Conservation (phyloP, 2,113 vertebrate species). For the Oncorhynchus kisutch region DNA sequence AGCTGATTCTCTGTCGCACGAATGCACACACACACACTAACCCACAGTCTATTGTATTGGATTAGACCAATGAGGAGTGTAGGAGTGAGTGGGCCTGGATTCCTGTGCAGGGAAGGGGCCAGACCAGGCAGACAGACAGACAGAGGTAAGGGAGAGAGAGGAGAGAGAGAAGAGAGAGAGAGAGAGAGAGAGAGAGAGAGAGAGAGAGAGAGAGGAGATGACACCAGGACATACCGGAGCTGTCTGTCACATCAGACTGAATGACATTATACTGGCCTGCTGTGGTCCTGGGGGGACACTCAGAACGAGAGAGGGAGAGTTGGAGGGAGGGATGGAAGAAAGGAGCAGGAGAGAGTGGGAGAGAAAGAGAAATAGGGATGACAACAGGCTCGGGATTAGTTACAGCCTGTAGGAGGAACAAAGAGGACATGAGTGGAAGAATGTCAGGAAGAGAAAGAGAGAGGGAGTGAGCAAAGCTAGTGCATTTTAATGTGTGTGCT, state of each 20-base stretch:
- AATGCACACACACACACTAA: neutral
- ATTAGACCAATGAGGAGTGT: neutral
- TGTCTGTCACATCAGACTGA: constrained; percentile 41
- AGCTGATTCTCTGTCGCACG: neutral
- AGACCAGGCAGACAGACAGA: neutral
- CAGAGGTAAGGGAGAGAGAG: too few species aligned
- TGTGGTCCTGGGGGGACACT: constrained; percentile 53
- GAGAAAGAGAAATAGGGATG: constrained; percentile 27
- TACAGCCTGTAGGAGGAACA: neutral
- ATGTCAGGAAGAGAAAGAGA: constrained; percentile 31
- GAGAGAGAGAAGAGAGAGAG: neutral
- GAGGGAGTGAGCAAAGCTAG: constrained; percentile 3
- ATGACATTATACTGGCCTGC: constrained; percentile 59
- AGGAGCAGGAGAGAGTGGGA: constrained; percentile 24
- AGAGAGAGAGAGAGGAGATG: constrained; percentile 10
- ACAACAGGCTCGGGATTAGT: constrained; percentile 25
- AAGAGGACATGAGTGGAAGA: constrained; percentile 17
- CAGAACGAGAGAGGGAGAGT: constrained; percentile 33
- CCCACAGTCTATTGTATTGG: neutral
- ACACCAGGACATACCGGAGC: constrained; percentile 42
- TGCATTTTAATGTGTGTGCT: constrained; percentile 34
- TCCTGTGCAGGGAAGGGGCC: neutral
- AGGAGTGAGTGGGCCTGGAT: neutral
- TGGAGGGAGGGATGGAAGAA: neutral
- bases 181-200: too few species aligned